phyloP scores from a whole-genome alignment of 2,797 vertebrate species.

The Aratinga solstitialis region DNA sequence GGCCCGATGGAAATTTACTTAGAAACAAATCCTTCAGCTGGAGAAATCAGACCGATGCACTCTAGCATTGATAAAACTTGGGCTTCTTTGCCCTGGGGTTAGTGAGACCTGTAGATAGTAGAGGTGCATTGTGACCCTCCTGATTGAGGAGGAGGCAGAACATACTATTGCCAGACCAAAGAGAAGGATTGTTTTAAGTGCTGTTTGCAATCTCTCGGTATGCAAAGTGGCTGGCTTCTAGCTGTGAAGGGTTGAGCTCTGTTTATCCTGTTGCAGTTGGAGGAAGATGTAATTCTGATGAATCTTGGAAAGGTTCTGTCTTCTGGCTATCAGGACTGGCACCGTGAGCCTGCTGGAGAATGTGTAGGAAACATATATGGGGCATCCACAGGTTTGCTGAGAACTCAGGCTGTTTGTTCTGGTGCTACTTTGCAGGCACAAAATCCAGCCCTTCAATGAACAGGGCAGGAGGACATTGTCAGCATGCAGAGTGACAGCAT shows the following conservation, averaged over 20 bases:
- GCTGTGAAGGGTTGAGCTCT: background rate
- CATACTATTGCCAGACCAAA: background rate
- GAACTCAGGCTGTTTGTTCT: background rate
- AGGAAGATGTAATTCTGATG: background rate
- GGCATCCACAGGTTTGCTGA: background rate
- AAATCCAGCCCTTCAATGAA: background rate
- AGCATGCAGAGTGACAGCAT: background rate
- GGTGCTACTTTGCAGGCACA: background rate
- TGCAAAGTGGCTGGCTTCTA: background rate
- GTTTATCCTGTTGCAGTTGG: background rate
- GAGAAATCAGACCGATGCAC: background rate
- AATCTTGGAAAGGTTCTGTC: background rate
- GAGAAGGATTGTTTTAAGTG: background rate
- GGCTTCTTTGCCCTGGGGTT: background rate
- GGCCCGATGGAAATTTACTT: background rate
- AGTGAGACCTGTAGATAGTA: background rate
- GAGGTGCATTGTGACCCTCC: background rate
- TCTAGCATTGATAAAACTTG: background rate
- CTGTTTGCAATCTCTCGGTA: fast-evolving
- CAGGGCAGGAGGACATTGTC: background rate
- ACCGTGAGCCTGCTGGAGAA: background rate
- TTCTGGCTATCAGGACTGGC: background rate
- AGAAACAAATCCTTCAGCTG: background rate
- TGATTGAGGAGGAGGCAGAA: background rate
- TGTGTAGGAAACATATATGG: background rate